Conservation (phyloP, 2,113 vertebrate genomes). For the Arothron firmamentum region DNA sequence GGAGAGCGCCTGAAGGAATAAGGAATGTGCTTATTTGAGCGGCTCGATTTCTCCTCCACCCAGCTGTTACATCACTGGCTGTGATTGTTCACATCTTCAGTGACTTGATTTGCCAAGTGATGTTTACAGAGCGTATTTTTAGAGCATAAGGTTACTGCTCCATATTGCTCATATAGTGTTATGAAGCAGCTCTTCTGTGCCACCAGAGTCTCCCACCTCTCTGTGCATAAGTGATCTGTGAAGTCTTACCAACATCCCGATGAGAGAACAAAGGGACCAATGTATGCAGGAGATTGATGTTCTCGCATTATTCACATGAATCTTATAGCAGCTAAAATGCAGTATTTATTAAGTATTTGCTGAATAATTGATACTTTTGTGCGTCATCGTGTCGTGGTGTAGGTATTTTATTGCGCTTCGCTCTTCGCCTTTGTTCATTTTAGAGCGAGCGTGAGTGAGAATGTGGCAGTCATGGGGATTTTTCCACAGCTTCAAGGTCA, state of each 20-base stretch:
- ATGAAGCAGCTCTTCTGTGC: slow-evolving; percentile 9
- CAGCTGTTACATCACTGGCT: slow-evolving; percentile 5
- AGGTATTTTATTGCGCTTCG: no score
- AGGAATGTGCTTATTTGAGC: slow-evolving; percentile 11
- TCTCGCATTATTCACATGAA: no score
- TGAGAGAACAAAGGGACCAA: no score
- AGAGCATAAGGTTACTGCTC: slow-evolving; percentile 34
- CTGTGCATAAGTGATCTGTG: slow-evolving; percentile 8
- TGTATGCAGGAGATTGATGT: no score
- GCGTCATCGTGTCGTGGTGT: no score
- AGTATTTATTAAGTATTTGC: no score
- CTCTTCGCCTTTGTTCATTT: neutral
- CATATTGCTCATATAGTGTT: slow-evolving; percentile 21
- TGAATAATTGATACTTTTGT: no score
- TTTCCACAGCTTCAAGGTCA: slow-evolving; percentile 54
- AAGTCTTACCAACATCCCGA: neutral
- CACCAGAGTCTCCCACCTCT: slow-evolving; percentile 20
- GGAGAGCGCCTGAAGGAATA: slow-evolving; percentile 11
- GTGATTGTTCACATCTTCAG: slow-evolving; percentile 12
- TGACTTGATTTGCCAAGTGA: slow-evolving; percentile 34
- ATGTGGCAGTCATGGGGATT: slow-evolving; percentile 23
- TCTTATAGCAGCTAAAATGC: no score
- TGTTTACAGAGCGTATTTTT: slow-evolving; percentile 54
- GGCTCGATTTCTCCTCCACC: slow-evolving; percentile 18
- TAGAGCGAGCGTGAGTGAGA: neutral